Percentiles rank a stretch among this genome's conserved stretches.
These are phyloP conservation scores for Tenthredo mesomela DNA, from an alignment of 2,888 invertebrate species.

Conservation along the genomic window DNA sequence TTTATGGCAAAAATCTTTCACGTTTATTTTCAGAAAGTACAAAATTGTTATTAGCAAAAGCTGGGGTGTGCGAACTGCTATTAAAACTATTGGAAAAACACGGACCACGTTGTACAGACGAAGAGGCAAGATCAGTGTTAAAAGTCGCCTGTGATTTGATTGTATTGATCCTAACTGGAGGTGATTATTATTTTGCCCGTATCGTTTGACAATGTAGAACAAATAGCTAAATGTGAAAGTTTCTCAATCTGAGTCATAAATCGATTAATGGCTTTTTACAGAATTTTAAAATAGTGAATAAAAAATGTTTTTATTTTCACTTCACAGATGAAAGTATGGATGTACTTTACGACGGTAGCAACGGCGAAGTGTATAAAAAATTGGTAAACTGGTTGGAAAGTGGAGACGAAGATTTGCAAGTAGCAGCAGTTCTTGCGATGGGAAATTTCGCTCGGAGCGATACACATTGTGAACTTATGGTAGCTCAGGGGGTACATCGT, in stretches of 20 bases:
- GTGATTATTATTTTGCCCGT: conserved; percentile 77
- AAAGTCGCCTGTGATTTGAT: conserved; percentile 93
- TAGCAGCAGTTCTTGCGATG: conserved; percentile 91
- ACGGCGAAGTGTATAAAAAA: conserved; percentile 86
- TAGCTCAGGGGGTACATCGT: conserved; percentile 87
- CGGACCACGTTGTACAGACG: conserved; percentile 82
- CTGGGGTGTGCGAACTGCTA: conserved; percentile 88
- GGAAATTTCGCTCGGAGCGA: conserved; percentile 95
- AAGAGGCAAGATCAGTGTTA: conserved; percentile 85
- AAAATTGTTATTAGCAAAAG: conserved; percentile 87
- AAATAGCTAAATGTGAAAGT: neutral
- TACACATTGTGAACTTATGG: conserved; percentile 91
- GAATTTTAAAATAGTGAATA: neutral
- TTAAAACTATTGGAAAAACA: conserved; percentile 87
- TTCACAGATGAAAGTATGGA: conserved; percentile 92
- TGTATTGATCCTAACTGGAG: conserved; percentile 91
- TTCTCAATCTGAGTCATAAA: neutral
- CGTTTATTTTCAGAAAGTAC: conserved; percentile 84
- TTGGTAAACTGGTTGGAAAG: conserved; percentile 90
- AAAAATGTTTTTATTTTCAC: conserved; percentile 53
- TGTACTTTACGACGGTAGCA: conserved; percentile 87
- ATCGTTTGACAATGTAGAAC: neutral
- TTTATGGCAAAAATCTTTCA: conserved; percentile 22
- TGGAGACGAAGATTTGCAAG: conserved; percentile 86
- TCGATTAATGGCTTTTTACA: conserved; percentile 1